Percentiles rank a stretch among this genome's conserved stretches.
Conservation (phyloP, 2,888 invertebrate genomes). For the Mimumesa dahlbomi region DNA sequence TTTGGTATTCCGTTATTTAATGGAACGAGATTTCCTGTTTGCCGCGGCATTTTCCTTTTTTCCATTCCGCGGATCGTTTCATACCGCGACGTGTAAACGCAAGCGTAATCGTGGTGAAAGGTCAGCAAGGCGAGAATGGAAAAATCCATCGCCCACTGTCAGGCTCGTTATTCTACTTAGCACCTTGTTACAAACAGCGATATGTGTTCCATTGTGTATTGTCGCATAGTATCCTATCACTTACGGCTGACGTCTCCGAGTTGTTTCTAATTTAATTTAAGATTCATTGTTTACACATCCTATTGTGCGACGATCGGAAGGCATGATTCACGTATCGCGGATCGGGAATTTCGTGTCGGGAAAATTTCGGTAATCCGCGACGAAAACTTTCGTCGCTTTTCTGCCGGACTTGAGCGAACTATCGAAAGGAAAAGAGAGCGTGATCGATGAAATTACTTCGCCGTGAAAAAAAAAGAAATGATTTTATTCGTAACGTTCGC, state of each 20-base stretch:
- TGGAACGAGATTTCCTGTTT: slow-evolving; percentile 26
- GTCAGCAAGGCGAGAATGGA: slow-evolving; percentile 64
- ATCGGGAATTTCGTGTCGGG: slow-evolving; percentile 18
- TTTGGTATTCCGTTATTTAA: neutral
- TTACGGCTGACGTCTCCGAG: slow-evolving; percentile 52
- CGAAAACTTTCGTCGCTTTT: neutral
- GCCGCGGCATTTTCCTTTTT: slow-evolving; percentile 33
- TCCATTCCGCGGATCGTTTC: slow-evolving; percentile 46
- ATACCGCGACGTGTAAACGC: slow-evolving; percentile 52
- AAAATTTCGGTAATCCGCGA: slow-evolving; percentile 3
- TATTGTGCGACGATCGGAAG: slow-evolving; percentile 47
- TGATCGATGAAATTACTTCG: slow-evolving; percentile 2
- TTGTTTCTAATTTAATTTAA: slow-evolving; percentile 65
- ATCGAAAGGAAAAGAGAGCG: neutral
- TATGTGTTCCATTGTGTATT: slow-evolving; percentile 69
- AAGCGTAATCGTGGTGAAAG: slow-evolving; percentile 69
- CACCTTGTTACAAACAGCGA: slow-evolving; percentile 67
- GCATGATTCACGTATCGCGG: slow-evolving; percentile 48
- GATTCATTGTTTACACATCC: slow-evolving; percentile 60
- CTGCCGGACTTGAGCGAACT: neutral
- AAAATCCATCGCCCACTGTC: slow-evolving; percentile 70
- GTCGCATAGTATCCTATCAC: slow-evolving; percentile 55
- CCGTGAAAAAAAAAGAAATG: slow-evolving; percentile 7
- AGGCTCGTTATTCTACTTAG: slow-evolving; percentile 67
- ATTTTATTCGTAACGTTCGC: neutral